Evolutionary conservation across 2,113 vertebrate species (phyloP).

Genomic region (Arenaria interpres): DNA sequence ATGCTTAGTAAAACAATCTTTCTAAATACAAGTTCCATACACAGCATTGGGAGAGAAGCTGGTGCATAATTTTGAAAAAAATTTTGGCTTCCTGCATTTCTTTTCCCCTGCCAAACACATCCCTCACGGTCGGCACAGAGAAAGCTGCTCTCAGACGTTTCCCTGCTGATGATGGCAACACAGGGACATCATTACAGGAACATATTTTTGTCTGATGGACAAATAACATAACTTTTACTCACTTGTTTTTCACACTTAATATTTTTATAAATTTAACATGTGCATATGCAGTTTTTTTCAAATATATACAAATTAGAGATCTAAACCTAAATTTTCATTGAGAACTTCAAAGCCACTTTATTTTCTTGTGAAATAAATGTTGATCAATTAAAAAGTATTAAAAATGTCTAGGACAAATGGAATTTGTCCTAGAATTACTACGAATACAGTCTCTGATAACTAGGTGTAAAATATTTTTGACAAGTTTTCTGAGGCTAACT

Average conservation of each 20-base stretch:
- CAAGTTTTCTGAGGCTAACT: background rate
- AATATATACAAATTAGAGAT: background rate
- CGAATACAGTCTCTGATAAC: background rate
- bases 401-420: background rate
- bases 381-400: background rate
- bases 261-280: background rate
- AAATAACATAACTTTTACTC: background rate
- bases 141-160: too few relatives aligned
- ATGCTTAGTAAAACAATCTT: background rate
- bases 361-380: background rate
- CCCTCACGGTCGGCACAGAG: too few relatives aligned
- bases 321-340: background rate
- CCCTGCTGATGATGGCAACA: too few relatives aligned
- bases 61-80: background rate
- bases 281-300: accelerated
- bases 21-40: background rate
- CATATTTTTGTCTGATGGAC: background rate
- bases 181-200: background rate
- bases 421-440: background rate
- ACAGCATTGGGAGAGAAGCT: background rate
- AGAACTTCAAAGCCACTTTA: background rate
- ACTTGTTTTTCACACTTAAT: background rate
- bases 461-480: background rate
- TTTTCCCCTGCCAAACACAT: too few relatives aligned
- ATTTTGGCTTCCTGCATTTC: too few relatives aligned